A percentile compares a stretch with the other conserved stretches of the same genome.
phyloP scores from a whole-genome alignment of 2,888 invertebrate species.

The Drosophila mettleri region DNA sequence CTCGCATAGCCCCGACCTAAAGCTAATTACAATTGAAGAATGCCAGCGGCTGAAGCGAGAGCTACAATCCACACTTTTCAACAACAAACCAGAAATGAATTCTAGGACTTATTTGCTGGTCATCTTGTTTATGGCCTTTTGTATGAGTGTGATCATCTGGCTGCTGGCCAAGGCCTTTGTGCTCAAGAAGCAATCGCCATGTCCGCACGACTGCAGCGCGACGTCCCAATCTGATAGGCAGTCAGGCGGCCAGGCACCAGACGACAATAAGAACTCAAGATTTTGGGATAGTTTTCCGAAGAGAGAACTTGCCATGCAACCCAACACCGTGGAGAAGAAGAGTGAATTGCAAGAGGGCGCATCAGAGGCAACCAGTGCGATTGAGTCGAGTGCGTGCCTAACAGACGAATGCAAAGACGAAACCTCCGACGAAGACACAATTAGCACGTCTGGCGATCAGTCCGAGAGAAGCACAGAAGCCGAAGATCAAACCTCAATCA shows the following conservation, averaged over 20 bases:
- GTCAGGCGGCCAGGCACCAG: slow-evolving; percentile 34
- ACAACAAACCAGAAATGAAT: background rate
- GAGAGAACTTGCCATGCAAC: background rate
- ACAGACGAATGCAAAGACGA: slow-evolving; percentile 4
- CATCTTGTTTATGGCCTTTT: slow-evolving; percentile 29
- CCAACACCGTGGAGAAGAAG: background rate
- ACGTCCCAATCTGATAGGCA: slow-evolving; percentile 12
- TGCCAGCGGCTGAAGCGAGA: slow-evolving; percentile 46
- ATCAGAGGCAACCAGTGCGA: slow-evolving; percentile 1
- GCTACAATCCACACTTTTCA: slow-evolving; percentile 8
- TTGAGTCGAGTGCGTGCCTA: slow-evolving; percentile 8
- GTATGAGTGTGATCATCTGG: slow-evolving; percentile 20
- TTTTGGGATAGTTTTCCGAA: slow-evolving; percentile 42
- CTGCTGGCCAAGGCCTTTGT: slow-evolving; percentile 48
- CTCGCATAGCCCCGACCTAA: background rate
- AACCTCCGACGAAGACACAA: background rate
- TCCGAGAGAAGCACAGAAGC: background rate
- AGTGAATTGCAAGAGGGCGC: background rate
- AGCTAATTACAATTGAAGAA: slow-evolving; percentile 53
- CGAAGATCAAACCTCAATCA: slow-evolving; percentile 5
- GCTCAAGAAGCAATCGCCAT: background rate
- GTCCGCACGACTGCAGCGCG: background rate
- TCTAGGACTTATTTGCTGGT: slow-evolving; percentile 29
- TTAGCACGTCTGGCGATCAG: background rate
- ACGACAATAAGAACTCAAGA: slow-evolving; percentile 15